Evolutionary conservation across 2,888 invertebrate species (phyloP), one percentile per base, ranked within the genome.

Genomic region (Scaptomyza polygonia): DNA sequence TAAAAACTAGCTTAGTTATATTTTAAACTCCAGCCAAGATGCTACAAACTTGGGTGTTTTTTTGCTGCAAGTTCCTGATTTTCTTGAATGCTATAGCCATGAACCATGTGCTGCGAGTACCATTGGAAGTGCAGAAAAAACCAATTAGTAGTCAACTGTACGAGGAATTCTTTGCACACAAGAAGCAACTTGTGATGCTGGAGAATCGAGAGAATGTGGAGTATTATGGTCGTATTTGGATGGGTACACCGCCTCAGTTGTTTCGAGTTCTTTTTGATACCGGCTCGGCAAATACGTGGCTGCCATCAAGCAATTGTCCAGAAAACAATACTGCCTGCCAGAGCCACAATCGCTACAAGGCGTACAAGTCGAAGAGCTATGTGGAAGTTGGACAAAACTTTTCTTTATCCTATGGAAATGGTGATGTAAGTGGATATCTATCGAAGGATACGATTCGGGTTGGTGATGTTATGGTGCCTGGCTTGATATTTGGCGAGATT

Each of bases 231-330:
- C 94, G 94, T 3, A 97, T 99, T 84, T 92, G 94, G 0, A 96
- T 99, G 92, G 99, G 99, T 57, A 95, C 94, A 45, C 99, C 99
- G 16, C 95, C 96, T 55, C 99, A 99, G 93, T 92, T 92, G 4
- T 99, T 99, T 92, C 95, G 95, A 86, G 98, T 99, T 69, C 95
- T 99, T 71, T 99, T 99, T 92, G 99, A 99, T 92, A 99, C 99
- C 0, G 99, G 99, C 65, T 99, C 98, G 14, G 97, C 98, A 53
- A 99, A 99, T 92, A 93, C 99, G 54, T 99, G 99, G 99, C 95
- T 99, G 62, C 99, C 99, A 9, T 98, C 98, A 18, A 97, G 97
- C 92, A 95, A 98, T 91, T 99, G 99, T 91, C 95, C 96, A 89
- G 93, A 93, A 90, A 96, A 96, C 61, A 98, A 98, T 91, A 95